These are phyloP conservation scores for Drosophila obscura DNA, from an alignment of 1,140 invertebrate genomes.

Conservation along the genomic window DNA sequence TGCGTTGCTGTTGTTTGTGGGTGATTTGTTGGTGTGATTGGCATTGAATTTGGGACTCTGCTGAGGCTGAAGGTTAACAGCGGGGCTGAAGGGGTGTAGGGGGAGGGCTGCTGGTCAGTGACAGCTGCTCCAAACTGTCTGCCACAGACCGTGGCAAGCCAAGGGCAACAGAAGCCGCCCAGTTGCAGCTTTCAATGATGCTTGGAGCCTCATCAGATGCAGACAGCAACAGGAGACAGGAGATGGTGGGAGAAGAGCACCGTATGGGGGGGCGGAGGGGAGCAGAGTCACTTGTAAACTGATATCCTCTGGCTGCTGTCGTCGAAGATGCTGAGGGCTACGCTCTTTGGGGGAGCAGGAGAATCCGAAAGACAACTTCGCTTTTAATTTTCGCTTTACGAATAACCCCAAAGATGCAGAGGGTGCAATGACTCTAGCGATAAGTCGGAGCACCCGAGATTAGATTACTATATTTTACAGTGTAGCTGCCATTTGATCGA, in stretches of 20 bases:
- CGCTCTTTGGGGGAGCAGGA: slow-evolving; percentile 2
- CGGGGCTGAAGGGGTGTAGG: neutral
- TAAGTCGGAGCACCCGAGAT: no score
- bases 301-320: slow-evolving; percentile 60
- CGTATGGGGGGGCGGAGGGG: neutral
- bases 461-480: no score
- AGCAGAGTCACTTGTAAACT: slow-evolving; percentile 47
- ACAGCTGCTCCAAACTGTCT: slow-evolving; percentile 50
- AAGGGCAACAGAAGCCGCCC: slow-evolving; percentile 28
- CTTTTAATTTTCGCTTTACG: no score
- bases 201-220: slow-evolving; percentile 34
- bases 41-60: slow-evolving; percentile 33
- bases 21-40: slow-evolving; percentile 18
- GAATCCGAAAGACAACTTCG: slow-evolving; percentile 1
- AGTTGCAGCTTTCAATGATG: slow-evolving; percentile 8
- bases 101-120: slow-evolving; percentile 11
- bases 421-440: no score
- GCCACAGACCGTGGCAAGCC: slow-evolving; percentile 17
- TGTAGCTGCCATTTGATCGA: no score
- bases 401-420: no score
- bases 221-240: slow-evolving; percentile 9
- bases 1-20: neutral
- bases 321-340: slow-evolving; percentile 9
- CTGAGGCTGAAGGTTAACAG: slow-evolving; percentile 6
- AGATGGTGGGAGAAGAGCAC: neutral